These are phyloP conservation scores for Pelochelys cantorii DNA, from an alignment of 2,797 vertebrate genomes.

Conservation along the genomic window DNA sequence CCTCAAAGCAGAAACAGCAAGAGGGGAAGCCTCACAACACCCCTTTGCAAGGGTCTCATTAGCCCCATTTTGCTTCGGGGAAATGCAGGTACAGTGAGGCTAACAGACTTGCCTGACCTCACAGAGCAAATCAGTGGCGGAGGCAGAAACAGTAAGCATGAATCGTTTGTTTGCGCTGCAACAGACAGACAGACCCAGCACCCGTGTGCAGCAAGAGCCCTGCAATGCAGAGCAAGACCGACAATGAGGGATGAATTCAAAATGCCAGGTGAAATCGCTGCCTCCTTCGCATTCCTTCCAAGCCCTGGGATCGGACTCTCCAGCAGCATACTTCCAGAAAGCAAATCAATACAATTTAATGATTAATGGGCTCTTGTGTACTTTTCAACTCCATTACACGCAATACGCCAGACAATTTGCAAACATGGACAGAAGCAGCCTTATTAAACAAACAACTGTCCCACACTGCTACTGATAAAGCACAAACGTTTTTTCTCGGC, in stretches of 20 bases:
- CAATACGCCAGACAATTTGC: rapidly evolving
- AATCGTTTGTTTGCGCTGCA: not conserved
- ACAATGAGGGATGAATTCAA: not conserved
- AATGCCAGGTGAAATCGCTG: not conserved
- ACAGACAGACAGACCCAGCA: not conserved
- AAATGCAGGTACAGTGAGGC: not conserved
- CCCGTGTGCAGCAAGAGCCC: not conserved
- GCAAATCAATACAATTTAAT: not conserved
- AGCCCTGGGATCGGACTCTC: not conserved
- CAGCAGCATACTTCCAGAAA: not conserved
- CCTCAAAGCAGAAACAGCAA: no score
- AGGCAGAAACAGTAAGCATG: not conserved
- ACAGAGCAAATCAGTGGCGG: not conserved
- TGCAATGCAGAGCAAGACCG: not conserved
- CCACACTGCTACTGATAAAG: rapidly evolving
- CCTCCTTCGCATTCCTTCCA: not conserved
- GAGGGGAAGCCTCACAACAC: not conserved
- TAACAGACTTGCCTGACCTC: not conserved
- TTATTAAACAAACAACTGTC: not conserved
- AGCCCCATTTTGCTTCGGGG: not conserved
- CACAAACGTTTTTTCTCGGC: not conserved
- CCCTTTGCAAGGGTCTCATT: slow-evolving; percentile 4
- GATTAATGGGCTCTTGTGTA: not conserved
- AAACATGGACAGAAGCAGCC: not conserved
- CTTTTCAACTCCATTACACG: slow-evolving; percentile 4